A percentile compares a stretch with the other conserved stretches of the same genome.
phyloP scores from a whole-genome alignment of 2,888 invertebrate species.

The Sipunculus nudus region DNA sequence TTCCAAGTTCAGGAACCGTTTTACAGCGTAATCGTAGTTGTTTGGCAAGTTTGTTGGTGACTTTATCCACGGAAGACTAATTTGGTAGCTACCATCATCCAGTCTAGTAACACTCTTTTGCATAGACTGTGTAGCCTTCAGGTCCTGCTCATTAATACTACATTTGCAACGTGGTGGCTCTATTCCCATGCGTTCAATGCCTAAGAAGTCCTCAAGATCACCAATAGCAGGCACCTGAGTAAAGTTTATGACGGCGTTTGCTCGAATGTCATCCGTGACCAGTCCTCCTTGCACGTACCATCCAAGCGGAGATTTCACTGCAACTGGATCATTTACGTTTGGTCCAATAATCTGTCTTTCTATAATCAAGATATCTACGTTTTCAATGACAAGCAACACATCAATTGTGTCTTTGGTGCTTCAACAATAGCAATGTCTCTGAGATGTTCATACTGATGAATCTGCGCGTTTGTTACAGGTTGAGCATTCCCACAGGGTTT shows the following conservation, averaged over 20 bases:
- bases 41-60: constrained; percentile 10
- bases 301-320: not conserved
- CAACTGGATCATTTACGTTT: not conserved
- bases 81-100: constrained; percentile 10
- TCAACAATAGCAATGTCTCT: not conserved
- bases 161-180: constrained; percentile 5
- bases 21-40: constrained; percentile 15
- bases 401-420: not conserved
- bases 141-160: not conserved
- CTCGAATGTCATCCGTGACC: not conserved
- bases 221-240: constrained; percentile 4
- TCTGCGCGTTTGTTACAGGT: not conserved
- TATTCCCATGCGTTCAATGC: constrained; percentile 1
- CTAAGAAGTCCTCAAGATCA: constrained; percentile 17
- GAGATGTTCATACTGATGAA: not conserved
- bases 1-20: constrained; percentile 12
- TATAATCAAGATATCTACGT: not conserved
- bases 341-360: not conserved
- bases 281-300: not conserved
- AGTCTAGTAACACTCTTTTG: constrained; percentile 8
- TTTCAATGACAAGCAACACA: no score
- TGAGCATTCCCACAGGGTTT: constrained; percentile 15
- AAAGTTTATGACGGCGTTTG: not conserved
- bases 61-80: constrained; percentile 13
- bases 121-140: constrained; percentile 8